phyloP scores from a whole-genome alignment of 2,888 invertebrate species.

The Omphaloscelis lunosa region DNA sequence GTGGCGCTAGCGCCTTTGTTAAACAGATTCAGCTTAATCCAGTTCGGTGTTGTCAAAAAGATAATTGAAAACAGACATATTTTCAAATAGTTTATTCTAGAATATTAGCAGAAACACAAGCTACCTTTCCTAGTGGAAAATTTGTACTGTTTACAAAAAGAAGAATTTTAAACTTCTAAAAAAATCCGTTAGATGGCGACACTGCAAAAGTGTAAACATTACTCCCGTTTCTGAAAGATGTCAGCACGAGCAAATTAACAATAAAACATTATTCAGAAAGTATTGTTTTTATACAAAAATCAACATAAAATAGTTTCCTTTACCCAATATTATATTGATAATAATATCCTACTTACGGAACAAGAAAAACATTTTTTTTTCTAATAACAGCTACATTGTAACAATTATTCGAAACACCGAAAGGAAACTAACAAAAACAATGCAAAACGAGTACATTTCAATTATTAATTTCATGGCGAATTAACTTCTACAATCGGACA shows the following conservation, averaged over 20 bases:
- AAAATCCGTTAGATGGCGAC: slow-evolving; percentile 34
- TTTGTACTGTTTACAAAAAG: neutral
- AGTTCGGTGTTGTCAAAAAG: neutral
- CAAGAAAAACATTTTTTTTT: slow-evolving; percentile 26
- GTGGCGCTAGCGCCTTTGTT: slow-evolving; percentile 32
- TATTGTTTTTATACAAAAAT: neutral
- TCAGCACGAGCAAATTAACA: slow-evolving; percentile 27
- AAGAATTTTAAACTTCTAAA: neutral
- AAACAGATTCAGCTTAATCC: neutral
- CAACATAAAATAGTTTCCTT: neutral
- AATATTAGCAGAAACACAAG: neutral
- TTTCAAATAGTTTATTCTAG: neutral
- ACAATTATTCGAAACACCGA: slow-evolving; percentile 61
- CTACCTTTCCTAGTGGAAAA: accelerated
- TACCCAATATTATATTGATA: neutral
- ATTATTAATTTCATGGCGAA: slow-evolving; percentile 81
- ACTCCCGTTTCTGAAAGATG: slow-evolving; percentile 31
- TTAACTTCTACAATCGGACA: slow-evolving; percentile 67
- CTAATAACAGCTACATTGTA: slow-evolving; percentile 46
- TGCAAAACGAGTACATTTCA: slow-evolving; percentile 47
- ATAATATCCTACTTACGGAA: slow-evolving; percentile 52
- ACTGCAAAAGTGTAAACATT: neutral
- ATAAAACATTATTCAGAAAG: neutral
- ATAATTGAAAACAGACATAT: neutral
- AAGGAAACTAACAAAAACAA: slow-evolving; percentile 42